Conservation (phyloP, 2,888 invertebrate species). For the Ptilodon capucinus region DNA sequence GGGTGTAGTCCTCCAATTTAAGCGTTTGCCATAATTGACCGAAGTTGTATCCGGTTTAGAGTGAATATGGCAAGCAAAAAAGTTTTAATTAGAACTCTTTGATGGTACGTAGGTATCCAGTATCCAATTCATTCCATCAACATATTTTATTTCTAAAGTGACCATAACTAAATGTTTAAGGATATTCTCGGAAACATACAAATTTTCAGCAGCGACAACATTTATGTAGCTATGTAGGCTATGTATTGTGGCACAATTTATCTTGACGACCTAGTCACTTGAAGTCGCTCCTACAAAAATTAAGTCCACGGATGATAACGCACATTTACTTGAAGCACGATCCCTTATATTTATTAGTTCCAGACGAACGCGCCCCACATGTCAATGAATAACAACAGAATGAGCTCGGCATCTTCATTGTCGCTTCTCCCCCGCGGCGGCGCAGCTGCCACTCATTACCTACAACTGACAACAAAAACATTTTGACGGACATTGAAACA, state of each 20-base stretch:
- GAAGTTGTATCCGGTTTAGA: neutral
- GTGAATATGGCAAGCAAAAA: too few species aligned
- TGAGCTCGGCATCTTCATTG: constrained; percentile 22
- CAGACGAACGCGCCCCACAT: neutral
- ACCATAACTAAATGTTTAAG: too few species aligned
- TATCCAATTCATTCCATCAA: too few species aligned
- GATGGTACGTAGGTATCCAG: too few species aligned
- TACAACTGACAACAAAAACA: constrained; percentile 46
- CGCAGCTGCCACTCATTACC: constrained; percentile 61
- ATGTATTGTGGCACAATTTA: too few species aligned
- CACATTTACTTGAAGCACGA: too few species aligned
- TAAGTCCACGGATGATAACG: too few species aligned
- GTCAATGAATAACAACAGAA: neutral
- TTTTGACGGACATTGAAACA: constrained; percentile 30
- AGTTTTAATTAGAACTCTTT: too few species aligned
- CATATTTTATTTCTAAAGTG: too few species aligned
- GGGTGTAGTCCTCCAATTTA: constrained; percentile 26
- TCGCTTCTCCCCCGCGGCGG: constrained; percentile 61
- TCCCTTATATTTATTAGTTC: neutral
- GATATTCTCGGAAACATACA: too few species aligned
- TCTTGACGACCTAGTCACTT: neutral
- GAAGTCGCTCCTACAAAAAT: neutral
- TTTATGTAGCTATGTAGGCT: too few species aligned
- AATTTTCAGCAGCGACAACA: too few species aligned
- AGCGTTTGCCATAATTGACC: constrained; percentile 29